Evolutionary conservation across 1,140 invertebrate genomes (phyloP).

Genomic region (Babylonia areolata): DNA sequence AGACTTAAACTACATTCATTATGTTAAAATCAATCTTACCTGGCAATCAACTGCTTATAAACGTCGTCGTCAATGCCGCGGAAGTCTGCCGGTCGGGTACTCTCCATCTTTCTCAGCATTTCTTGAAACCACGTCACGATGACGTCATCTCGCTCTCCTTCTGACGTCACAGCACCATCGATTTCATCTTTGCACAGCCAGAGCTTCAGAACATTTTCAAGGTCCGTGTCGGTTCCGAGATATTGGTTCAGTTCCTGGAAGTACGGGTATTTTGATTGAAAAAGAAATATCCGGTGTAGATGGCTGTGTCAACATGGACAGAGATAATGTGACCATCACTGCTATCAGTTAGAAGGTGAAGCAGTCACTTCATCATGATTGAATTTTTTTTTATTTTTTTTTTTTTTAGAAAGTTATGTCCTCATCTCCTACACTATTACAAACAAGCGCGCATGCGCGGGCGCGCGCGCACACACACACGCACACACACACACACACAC

Average conservation of each 20-base stretch:
- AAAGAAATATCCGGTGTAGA: no score
- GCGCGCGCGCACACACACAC: not conserved
- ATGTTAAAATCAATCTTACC: no score
- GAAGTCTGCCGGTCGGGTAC: not conserved
- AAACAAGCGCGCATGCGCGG: not conserved
- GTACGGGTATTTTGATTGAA: not conserved
- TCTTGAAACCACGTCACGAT: not conserved
- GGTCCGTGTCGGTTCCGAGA: not conserved
- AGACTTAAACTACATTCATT: no score
- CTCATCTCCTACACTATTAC: no score
- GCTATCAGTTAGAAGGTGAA: no score
- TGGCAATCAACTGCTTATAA: not conserved
- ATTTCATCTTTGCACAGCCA: constrained; percentile 3
- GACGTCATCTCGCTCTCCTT: not conserved
- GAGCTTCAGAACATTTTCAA: not conserved
- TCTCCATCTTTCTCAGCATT: not conserved
- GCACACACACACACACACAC: not conserved
- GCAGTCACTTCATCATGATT: no score
- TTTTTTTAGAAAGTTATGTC: no score
- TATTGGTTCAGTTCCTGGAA: not conserved
- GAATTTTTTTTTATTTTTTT: no score
- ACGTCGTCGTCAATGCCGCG: not conserved
- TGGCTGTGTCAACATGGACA: no score
- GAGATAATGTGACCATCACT: no score
- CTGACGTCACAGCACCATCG: not conserved